Evolutionary conservation across 2,888 invertebrate genomes (phyloP).

Genomic region (Hypselothyrea guttata): DNA sequence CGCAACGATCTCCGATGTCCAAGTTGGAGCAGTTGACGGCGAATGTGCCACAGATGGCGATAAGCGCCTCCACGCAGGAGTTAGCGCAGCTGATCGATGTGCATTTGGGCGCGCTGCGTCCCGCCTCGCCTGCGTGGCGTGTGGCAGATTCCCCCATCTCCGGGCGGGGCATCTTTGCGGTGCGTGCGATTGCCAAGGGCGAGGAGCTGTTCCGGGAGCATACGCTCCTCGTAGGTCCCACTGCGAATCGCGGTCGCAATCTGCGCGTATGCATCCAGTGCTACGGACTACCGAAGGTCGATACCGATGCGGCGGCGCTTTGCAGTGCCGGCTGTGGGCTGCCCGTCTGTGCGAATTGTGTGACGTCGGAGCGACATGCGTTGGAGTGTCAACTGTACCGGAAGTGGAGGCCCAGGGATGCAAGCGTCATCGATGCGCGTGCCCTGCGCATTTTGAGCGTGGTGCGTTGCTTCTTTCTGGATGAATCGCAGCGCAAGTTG

Average conservation of each 20-base stretch:
- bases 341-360: conserved; percentile 87
- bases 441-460: conserved; percentile 78
- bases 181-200: conserved; percentile 85
- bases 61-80: conserved; percentile 66
- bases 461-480: conserved; percentile 79
- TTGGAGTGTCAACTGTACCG: conserved; percentile 86
- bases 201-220: conserved; percentile 88
- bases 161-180: conserved; percentile 89
- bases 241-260: conserved; percentile 83
- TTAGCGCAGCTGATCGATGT: conserved; percentile 69
- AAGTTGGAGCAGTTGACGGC: conserved; percentile 25
- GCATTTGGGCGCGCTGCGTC: conserved; percentile 71
- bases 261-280: conserved; percentile 86
- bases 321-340: conserved; percentile 87
- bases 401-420: conserved; percentile 84
- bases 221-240: conserved; percentile 88
- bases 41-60: conserved; percentile 51
- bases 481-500: conserved; percentile 71
- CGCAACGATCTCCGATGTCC: not conserved
- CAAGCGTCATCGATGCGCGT: conserved; percentile 61
- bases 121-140: conserved; percentile 83
- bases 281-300: conserved; percentile 82
- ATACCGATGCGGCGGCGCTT: conserved; percentile 69
- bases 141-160: conserved; percentile 85
- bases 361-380: conserved; percentile 84